These are phyloP conservation scores for Peromyscus nudipes DNA, from an alignment of 2,797 vertebrate species.

Conservation along the genomic window DNA sequence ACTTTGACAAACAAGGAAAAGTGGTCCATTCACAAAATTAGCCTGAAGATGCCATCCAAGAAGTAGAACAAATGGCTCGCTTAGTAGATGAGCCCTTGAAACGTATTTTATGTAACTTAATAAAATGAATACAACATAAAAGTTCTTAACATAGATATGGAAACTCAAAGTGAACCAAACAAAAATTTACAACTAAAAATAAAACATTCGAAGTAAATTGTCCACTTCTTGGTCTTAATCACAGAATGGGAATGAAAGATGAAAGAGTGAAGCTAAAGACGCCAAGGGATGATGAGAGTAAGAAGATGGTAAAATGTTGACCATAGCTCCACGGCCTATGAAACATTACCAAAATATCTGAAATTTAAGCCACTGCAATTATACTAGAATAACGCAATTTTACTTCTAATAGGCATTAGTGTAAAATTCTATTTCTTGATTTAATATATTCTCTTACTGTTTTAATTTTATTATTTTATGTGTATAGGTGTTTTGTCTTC, in stretches of 20 bases:
- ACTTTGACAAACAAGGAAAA: neutral
- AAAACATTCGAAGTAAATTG: neutral
- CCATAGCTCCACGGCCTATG: neutral
- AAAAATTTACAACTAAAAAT: conserved; percentile 10
- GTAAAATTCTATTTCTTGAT: conserved; percentile 53
- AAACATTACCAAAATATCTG: neutral
- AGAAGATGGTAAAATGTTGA: neutral
- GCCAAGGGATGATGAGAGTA: neutral
- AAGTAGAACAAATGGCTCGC: neutral
- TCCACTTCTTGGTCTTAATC: neutral
- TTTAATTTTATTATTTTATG: too few species aligned
- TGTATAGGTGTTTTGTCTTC: too few species aligned
- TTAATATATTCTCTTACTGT: neutral
- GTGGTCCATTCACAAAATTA: neutral
- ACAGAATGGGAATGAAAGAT: neutral
- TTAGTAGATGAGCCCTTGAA: neutral
- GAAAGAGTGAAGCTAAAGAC: neutral
- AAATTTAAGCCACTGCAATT: neutral
- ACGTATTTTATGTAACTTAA: neutral
- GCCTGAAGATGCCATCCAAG: neutral
- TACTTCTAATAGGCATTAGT: neutral
- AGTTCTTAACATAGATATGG: neutral
- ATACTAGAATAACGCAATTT: neutral
- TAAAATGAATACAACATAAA: neutral
- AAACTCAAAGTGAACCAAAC: neutral